Percentiles rank a stretch among this genome's conserved stretches.
phyloP scores from a whole-genome alignment of 2,797 vertebrate species.

The Anableps anableps region DNA sequence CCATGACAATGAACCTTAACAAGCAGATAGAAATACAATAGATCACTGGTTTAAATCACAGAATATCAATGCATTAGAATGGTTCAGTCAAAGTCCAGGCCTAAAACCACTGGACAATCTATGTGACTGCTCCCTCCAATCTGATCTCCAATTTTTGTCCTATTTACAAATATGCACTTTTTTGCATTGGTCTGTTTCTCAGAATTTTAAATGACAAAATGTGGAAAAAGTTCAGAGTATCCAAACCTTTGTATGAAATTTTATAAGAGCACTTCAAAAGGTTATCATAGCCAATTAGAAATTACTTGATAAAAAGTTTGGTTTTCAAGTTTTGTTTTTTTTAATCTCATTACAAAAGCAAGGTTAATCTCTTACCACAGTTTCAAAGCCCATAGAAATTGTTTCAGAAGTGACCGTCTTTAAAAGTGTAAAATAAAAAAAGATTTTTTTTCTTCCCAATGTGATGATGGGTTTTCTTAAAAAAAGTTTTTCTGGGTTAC shows the following conservation, averaged over 20 bases:
- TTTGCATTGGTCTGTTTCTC: no score
- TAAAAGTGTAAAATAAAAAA: background rate
- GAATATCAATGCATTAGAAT: background rate
- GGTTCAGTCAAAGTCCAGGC: background rate
- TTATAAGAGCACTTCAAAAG: constrained; percentile 5
- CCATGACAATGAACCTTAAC: background rate
- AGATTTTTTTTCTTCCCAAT: background rate
- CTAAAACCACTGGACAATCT: background rate
- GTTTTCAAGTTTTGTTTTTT: background rate
- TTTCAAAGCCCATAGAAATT: constrained; percentile 8
- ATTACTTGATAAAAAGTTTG: constrained; percentile 1
- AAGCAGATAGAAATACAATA: background rate
- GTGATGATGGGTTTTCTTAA: background rate
- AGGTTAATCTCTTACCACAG: background rate
- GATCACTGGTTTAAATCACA: background rate
- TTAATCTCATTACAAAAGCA: background rate
- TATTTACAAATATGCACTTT: no score
- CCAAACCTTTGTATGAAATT: no score
- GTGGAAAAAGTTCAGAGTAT: no score
- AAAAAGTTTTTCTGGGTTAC: constrained; percentile 8
- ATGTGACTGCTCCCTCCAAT: background rate
- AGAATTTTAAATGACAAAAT: no score
- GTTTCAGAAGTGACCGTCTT: background rate
- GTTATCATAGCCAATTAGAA: constrained; percentile 17
- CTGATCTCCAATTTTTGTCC: no score